Evolutionary conservation across 2,888 invertebrate genomes (phyloP), one percentile per base, ranked within the genome.

Genomic region (Anoncus sp.): DNA sequence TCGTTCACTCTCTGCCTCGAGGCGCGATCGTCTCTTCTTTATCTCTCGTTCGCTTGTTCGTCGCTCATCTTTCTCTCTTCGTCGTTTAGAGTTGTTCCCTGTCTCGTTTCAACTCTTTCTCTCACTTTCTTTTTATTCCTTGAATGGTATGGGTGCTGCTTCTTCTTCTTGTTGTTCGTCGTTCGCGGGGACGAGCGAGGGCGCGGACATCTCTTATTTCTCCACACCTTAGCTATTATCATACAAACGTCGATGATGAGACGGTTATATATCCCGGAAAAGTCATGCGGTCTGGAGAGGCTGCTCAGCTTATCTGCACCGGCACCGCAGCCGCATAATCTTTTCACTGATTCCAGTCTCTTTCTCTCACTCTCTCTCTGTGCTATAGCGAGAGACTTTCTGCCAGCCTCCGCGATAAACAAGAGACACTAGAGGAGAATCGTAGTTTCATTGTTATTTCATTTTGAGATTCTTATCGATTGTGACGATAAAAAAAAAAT

Each of bases 181-280:
- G 22, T 3, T 62, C 16, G 59, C 20, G 22, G 38, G 18, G 47
- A 59, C 35, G 77, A 75, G 67, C 70, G 67, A 57, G n/a, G n/a
- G 51, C 67, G 80, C 83, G 81, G 82, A 81, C 81, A 81, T 84
- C 86, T 85, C 85, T 85, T 84, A 81, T 87, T 88, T 86, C 87
- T 88, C 88, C 89, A 84, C 90, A 88, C 90, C 90, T 88, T 86
- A 81, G 87, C 87, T 86, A 90, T 90, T 90, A 90, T 90, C 90
- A 90, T 90, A 88, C 90, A 89, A 88, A 90, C 88, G 90, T 89
- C 87, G 89, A 87, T 86, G 88, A 88, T 86, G 81, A 81, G 74
- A 80, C 85, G 84, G 81, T 79, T 75, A 77, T 75, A 18, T 53
- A 45, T 71, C 75, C 85, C 87, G 89, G 89, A 90, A 89, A 90